Conservation (phyloP, 2,888 invertebrate species). For the Petrolisthes manimaculis region DNA sequence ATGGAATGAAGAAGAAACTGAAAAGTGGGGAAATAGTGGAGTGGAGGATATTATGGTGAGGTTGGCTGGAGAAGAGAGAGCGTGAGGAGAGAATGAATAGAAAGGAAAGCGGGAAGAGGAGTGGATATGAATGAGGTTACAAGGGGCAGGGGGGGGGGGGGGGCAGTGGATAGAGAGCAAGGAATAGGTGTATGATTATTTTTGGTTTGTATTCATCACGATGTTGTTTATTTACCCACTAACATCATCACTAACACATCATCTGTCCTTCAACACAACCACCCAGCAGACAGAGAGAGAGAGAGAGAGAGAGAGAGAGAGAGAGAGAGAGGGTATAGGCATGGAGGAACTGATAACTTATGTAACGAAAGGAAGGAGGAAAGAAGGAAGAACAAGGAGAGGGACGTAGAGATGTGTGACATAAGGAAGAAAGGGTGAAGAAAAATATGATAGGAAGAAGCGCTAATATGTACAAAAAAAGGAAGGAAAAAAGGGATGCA, state of each 20-base stretch:
- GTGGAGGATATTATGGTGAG: neutral
- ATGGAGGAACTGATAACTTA: neutral
- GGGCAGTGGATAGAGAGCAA: no score
- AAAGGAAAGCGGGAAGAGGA: neutral
- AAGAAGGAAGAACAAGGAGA: neutral
- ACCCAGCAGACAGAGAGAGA: neutral
- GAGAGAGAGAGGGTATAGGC: neutral
- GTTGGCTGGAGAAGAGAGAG: neutral
- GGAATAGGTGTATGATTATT: no score
- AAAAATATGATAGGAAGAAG: neutral
- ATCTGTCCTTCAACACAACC: no score
- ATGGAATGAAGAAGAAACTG: neutral
- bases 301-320: slow-evolving; percentile 7
- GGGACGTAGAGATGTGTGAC: neutral
- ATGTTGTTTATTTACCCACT: no score
- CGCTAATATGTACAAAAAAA: neutral
- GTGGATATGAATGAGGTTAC: neutral
- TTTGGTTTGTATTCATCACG: no score
- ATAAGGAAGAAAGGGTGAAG: neutral
- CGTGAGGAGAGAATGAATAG: neutral
- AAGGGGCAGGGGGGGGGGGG: neutral
- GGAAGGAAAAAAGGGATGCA: neutral
- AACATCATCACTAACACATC: no score
- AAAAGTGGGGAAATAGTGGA: neutral
- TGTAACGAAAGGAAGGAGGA: neutral